Conservation (phyloP, 2,113 vertebrate species). For the Sinocyclocheilus rhinocerous region DNA sequence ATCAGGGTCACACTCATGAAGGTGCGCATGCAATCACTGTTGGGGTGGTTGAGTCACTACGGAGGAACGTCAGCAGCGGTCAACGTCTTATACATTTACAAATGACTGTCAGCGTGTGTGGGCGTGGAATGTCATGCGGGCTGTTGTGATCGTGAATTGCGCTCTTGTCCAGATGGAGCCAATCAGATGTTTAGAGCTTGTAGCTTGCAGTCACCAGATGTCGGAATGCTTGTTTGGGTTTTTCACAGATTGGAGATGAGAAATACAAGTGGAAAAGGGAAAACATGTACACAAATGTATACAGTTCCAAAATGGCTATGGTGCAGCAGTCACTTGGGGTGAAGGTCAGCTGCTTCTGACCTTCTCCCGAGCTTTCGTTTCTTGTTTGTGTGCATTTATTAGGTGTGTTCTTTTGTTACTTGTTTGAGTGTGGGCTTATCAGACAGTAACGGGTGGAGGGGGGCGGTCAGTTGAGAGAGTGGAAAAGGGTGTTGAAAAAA, state of each 20-base stretch:
- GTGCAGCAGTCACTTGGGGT: neutral
- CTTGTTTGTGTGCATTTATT: neutral
- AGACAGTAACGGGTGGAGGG: constrained; percentile 12
- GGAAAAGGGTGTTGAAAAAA: constrained; percentile 61
- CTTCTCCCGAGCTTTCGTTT: neutral
- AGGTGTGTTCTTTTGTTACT: neutral
- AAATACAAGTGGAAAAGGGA: neutral
- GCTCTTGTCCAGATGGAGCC: constrained; percentile 16
- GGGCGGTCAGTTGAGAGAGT: neutral
- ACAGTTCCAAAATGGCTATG: neutral
- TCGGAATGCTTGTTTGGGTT: constrained; percentile 16
- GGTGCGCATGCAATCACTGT: neutral
- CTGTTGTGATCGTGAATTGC: constrained; percentile 7
- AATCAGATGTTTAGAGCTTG: constrained; percentile 25
- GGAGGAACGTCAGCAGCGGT: neutral
- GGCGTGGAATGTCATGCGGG: neutral
- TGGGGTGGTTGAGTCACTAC: neutral
- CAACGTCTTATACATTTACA: neutral
- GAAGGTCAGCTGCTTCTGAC: constrained; percentile 1
- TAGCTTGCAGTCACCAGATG: constrained; percentile 36
- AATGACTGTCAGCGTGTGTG: neutral
- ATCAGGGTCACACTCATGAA: neutral
- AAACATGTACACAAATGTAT: neutral
- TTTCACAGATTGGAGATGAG: constrained; percentile 5
- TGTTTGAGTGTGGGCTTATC: constrained; percentile 7